Evolutionary conservation across 2,113 vertebrate genomes (phyloP), one percentile per base, ranked within the genome.

Genomic region (Speoplatyrhinus poulsoni): DNA sequence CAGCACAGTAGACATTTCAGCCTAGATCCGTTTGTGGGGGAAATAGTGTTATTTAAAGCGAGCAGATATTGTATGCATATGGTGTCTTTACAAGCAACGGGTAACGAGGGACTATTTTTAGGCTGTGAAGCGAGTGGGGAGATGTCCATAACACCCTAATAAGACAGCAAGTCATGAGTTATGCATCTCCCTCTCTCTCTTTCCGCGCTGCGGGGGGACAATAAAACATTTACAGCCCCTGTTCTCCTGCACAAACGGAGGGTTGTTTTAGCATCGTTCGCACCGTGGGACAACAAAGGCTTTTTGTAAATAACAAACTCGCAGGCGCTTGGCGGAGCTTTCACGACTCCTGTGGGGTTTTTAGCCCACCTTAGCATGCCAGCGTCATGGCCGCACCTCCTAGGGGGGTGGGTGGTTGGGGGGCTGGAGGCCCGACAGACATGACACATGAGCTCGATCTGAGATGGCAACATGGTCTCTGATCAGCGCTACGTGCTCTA

Each of bases 151-250:
- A 69, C 70, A 57, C 65, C n/a, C 68, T 46, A 56, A 59, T 62
- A 80, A 76, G 41, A 33, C 46, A 62, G 70, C 46, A 81, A 62
- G 81, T 84, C 67, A 84, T 90, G 19, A 87, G 62, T 88, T 83
- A 88, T 88, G 69, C 77, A 89, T 83, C 12, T 1, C 8, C 52
- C 54, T 50, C 12, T 69, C n/a, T 80, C 48, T 19, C 15, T 19
- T 26, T 26, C 26, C 26, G 58, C 17, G 12, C 17, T 52, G 62
- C 48, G 83, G 64, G 46, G 16, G 85, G 77, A 87, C 69, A 82
- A 46, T 72, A 66, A 90, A 89, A 82, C 72, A 89, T 91, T 86
- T 62, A 91, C 85, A 77, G 48, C 68, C 2, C 60, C 16, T 75
- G 50, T 76, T 73, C 16, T 5, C 53, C 3, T 11, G 0, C 7